Evolutionary conservation across 92 coral and sea anemone genomes (phyloP), one percentile per base, ranked within the genome.

Genomic region (Galaxea fascicularis): DNA sequence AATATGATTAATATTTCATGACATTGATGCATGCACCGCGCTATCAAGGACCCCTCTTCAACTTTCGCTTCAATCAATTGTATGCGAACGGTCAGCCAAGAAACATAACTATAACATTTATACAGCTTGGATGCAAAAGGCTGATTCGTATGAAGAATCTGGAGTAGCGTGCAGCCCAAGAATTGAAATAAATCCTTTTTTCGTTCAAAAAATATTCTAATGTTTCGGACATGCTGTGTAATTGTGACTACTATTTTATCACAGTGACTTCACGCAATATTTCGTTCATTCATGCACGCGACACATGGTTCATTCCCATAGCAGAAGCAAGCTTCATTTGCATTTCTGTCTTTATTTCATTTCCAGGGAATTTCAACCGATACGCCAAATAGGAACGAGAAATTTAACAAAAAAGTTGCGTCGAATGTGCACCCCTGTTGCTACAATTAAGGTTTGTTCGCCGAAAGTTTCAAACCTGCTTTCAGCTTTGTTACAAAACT

Each of bases 251-350:
- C 29, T 4, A 29, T 41, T 22, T 52, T 67, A 80, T 70, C 78
- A 13, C 31, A 31, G 54, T 39, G 53, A 41, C 56, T 81, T 54
- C 41, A 59, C 68, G 45, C 44, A 68, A 81, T 71, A 68, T 81
- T 35, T 52, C 77, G 25, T 13, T 53, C 51, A 26, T 47, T 28
- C 41, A 71, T n/a, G 59, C 10, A 22, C 13, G 21, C 27, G 49
- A 56, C 86, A 82, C 70, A 82, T 49, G 86, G 58, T 62, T 29
- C 41, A 22, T 82, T 71, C 86, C 57, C 86, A 80, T 78, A 53
- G 51, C 66, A 54, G 13, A 56, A 27, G 22, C 24, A 16, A n/a
- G 27, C 54, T 25, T 80, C n/a, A 81, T 81, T 81, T 81, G 45
- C 77, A 69, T 81, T 14, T 56, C 45, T 26, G 77, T 27, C 57